Percentiles rank a stretch among this genome's conserved stretches.
These are phyloP conservation scores for Eupithecia inturbata DNA, from an alignment of 2,888 invertebrate genomes.

Conservation along the genomic window DNA sequence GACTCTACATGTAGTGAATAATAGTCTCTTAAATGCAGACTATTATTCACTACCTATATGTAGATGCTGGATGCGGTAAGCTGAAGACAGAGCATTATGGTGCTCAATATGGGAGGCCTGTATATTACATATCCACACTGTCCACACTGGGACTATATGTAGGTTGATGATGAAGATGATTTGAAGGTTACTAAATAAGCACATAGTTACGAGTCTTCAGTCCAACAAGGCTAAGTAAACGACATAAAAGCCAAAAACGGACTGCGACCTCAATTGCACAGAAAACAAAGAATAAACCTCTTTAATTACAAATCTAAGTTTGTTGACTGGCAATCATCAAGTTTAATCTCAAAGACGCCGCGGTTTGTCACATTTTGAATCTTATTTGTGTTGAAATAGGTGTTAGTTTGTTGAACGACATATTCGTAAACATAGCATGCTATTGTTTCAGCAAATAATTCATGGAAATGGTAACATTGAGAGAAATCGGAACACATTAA, in stretches of 20 bases:
- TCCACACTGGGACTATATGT: no score
- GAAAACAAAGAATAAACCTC: conserved; percentile 54
- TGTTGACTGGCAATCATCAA: conserved; percentile 77
- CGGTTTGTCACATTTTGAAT: conserved; percentile 66
- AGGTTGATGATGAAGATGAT: no score
- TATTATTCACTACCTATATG: no score
- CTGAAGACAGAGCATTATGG: no score
- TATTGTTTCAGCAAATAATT: conserved; percentile 83
- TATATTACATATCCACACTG: no score
- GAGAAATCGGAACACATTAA: conserved; percentile 76
- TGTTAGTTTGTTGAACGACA: conserved; percentile 51
- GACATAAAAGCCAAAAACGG: conserved; percentile 19
- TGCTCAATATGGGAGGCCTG: no score
- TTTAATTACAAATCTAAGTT: conserved; percentile 74
- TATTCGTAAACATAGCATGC: conserved; percentile 63
- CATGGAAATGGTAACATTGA: conserved; percentile 75
- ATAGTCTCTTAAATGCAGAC: no score
- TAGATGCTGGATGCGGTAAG: no score
- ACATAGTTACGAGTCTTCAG: background rate
- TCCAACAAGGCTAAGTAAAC: conserved; percentile 16
- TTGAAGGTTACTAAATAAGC: background rate
- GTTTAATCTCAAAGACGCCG: conserved; percentile 79
- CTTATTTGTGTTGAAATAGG: conserved; percentile 46
- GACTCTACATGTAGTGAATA: no score
- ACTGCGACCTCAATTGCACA: conserved; percentile 52